A percentile compares a stretch with the other conserved stretches of the same genome.
These are phyloP conservation scores for Lydus trimaculatus DNA, from an alignment of 2,888 invertebrate species.

Conservation along the genomic window DNA sequence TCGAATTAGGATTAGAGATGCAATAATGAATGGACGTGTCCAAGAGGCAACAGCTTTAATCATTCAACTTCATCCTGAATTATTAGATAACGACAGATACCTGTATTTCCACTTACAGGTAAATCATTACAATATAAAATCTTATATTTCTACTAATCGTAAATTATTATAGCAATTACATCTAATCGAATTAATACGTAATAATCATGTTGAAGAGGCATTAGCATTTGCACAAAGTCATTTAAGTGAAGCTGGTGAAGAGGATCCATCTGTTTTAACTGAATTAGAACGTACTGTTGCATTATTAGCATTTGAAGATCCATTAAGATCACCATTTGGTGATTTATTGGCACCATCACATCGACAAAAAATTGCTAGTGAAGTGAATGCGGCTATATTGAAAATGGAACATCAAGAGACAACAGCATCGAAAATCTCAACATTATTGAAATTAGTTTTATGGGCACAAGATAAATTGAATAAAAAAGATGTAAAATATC, in stretches of 20 bases:
- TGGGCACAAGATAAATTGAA: constrained; percentile 97
- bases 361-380: constrained; percentile 96
- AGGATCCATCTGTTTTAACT: constrained; percentile 72
- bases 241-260: constrained; percentile 88
- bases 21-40: constrained; percentile 91
- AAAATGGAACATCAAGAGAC: constrained; percentile 92
- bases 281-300: constrained; percentile 95
- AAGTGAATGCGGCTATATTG: constrained; percentile 96
- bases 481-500: constrained; percentile 93
- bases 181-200: constrained; percentile 85
- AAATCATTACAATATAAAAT: constrained; percentile 41
- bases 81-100: constrained; percentile 94
- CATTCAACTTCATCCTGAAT: constrained; percentile 92
- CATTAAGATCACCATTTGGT: constrained; percentile 92
- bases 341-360: constrained; percentile 93
- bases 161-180: constrained; percentile 80
- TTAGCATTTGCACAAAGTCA: constrained; percentile 90
- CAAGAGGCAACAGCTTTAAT: constrained; percentile 94
- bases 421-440: constrained; percentile 90
- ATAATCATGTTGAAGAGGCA: constrained; percentile 86
- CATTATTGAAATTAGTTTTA: constrained; percentile 87
- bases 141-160: neutral
- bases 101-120: constrained; percentile 95
- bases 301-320: constrained; percentile 95
- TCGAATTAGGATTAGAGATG: constrained; percentile 89